Evolutionary conservation across 64 coral and sea anemone species (phyloP).

Genomic region (Montipora foliosa): DNA sequence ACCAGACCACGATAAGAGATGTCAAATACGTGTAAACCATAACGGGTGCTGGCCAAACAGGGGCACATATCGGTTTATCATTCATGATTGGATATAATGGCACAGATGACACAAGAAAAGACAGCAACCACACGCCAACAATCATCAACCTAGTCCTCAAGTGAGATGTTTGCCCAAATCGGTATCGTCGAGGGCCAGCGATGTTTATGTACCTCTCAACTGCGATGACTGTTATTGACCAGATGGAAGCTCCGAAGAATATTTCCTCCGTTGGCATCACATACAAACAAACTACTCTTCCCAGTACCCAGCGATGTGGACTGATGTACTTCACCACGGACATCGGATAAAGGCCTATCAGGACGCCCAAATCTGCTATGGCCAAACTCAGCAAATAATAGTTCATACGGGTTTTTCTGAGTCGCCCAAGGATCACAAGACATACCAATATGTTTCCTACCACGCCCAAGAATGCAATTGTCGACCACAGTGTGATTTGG

Average conservation of each 20-base stretch:
- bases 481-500: slow-evolving; percentile 29
- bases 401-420: slow-evolving; percentile 63
- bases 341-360: slow-evolving; percentile 25
- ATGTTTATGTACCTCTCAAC: slow-evolving; percentile 63
- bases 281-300: slow-evolving; percentile 23
- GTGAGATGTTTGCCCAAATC: neutral
- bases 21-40: neutral
- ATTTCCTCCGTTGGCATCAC: slow-evolving; percentile 50
- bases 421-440: slow-evolving; percentile 32
- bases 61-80: neutral
- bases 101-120: slow-evolving; percentile 45
- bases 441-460: slow-evolving; percentile 53
- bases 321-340: neutral
- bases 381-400: slow-evolving; percentile 57
- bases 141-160: slow-evolving; percentile 19
- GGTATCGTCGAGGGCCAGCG: neutral
- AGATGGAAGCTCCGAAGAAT: slow-evolving; percentile 71
- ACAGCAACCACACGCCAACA: slow-evolving; percentile 42
- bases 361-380: slow-evolving; percentile 64
- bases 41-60: neutral
- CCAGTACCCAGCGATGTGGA: slow-evolving; percentile 1
- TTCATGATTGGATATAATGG: slow-evolving; percentile 53
- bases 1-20: slow-evolving; percentile 39
- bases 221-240: slow-evolving; percentile 72
- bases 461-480: slow-evolving; percentile 40